Evolutionary conservation across 2,888 invertebrate species (phyloP).

Genomic region (Philereme transversata): DNA sequence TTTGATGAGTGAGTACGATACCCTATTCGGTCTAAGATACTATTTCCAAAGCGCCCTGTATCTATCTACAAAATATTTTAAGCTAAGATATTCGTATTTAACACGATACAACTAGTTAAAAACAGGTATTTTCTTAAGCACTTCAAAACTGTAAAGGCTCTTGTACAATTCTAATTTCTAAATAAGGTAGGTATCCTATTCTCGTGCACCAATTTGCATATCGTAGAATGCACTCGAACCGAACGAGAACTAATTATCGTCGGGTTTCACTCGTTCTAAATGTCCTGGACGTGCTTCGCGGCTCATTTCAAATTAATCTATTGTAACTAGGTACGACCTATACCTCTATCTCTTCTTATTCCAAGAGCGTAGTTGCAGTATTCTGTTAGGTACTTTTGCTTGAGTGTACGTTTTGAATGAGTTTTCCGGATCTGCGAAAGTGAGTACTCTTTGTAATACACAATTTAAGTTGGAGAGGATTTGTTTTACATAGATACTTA

Average conservation of each 20-base stretch:
- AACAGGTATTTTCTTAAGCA: no score
- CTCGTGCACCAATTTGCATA: constrained; percentile 21
- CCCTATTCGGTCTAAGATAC: no score
- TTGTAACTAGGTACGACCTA: constrained; percentile 18
- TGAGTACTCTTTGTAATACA: no score
- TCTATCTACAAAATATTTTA: no score
- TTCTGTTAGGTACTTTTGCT: neutral
- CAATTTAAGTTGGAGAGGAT: no score
- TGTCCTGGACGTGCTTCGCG: constrained; percentile 48
- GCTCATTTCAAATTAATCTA: constrained; percentile 39
- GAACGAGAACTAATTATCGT: constrained; percentile 46
- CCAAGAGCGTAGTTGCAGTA: neutral
- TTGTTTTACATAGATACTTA: no score
- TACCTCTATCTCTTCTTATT: constrained; percentile 6
- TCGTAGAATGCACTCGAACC: constrained; percentile 34
- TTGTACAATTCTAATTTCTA: no score
- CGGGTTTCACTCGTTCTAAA: constrained; percentile 44
- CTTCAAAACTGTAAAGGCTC: no score
- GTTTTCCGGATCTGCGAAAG: neutral
- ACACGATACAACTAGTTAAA: no score
- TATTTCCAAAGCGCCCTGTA: no score
- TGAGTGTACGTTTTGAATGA: neutral
- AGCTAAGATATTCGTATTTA: no score
- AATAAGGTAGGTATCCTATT: neutral
- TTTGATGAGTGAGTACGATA: no score